Percentiles rank a stretch among this genome's conserved stretches.
Conservation (phyloP, 2,113 vertebrate genomes). For the Pelecanoides urinatrix region DNA sequence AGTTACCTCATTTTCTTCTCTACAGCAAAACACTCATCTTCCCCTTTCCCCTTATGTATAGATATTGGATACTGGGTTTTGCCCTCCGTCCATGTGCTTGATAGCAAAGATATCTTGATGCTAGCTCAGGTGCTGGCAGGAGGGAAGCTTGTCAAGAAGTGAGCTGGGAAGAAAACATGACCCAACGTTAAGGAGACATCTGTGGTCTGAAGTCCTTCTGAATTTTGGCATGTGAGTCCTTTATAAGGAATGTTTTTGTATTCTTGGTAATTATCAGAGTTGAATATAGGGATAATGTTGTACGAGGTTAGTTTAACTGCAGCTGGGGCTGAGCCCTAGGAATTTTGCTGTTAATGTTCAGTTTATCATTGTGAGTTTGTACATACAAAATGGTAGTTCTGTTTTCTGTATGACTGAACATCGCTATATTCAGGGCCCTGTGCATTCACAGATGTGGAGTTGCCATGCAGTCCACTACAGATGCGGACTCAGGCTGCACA, state of each 20-base stretch:
- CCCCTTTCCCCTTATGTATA: background rate
- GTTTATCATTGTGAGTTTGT: background rate
- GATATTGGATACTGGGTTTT: background rate
- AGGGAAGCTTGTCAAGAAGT: background rate
- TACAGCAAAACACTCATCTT: background rate
- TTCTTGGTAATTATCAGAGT: conserved; percentile 9
- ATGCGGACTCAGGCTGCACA: background rate
- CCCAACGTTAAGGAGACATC: background rate
- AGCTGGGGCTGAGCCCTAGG: conserved; percentile 34
- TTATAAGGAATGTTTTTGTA: conserved; percentile 43
- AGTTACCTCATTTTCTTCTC: conserved; percentile 48
- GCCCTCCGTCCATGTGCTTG: background rate
- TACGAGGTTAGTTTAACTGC: background rate
- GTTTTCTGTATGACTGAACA: background rate
- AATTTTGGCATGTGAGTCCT: background rate
- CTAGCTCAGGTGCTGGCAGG: background rate
- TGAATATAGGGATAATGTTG: background rate
- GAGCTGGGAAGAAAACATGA: background rate
- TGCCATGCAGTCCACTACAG: background rate
- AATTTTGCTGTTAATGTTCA: background rate
- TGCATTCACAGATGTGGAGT: background rate
- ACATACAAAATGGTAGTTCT: background rate
- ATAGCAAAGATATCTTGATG: background rate
- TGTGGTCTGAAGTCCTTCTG: background rate
- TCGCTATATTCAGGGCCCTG: background rate